Conservation (phyloP, 92 coral and sea anemone species). For the Virgularia gustaviana region DNA sequence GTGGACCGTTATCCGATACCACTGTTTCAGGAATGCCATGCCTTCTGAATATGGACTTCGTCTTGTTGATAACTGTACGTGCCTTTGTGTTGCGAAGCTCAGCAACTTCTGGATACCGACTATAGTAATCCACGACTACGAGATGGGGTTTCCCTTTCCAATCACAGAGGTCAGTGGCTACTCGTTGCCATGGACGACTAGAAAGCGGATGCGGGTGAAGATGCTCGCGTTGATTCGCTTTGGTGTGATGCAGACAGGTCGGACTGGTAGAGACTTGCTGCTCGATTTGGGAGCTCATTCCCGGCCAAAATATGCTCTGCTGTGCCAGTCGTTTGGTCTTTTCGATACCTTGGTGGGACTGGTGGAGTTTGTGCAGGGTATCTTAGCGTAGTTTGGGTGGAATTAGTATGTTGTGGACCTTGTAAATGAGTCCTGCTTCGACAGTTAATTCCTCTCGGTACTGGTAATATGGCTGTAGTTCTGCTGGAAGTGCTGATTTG, state of each 20-base stretch:
- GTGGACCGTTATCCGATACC: constrained; percentile 33
- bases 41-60: constrained; percentile 11
- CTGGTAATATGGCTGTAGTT: constrained; percentile 20
- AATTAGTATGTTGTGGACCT: constrained; percentile 43
- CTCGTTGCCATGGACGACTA: constrained; percentile 45
- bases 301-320: constrained; percentile 54
- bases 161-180: constrained; percentile 41
- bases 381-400: constrained; percentile 45
- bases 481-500: constrained; percentile 23
- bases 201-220: constrained; percentile 49
- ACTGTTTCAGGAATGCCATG: constrained; percentile 23
- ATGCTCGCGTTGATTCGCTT: constrained; percentile 44
- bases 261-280: constrained; percentile 41
- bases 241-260: constrained; percentile 44
- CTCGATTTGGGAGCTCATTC: constrained; percentile 48
- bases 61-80: not conserved
- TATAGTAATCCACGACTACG: constrained; percentile 21
- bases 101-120: constrained; percentile 31
- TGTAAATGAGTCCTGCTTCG: constrained; percentile 41
- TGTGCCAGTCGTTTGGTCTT: constrained; percentile 45
- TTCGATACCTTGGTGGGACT: constrained; percentile 55
- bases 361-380: constrained; percentile 50
- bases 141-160: constrained; percentile 35
- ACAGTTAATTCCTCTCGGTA: constrained; percentile 37
- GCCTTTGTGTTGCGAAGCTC: constrained; percentile 2